Evolutionary conservation across 2,888 invertebrate genomes (phyloP), one percentile per base, ranked within the genome.

Genomic region (Andrena bucephala): DNA sequence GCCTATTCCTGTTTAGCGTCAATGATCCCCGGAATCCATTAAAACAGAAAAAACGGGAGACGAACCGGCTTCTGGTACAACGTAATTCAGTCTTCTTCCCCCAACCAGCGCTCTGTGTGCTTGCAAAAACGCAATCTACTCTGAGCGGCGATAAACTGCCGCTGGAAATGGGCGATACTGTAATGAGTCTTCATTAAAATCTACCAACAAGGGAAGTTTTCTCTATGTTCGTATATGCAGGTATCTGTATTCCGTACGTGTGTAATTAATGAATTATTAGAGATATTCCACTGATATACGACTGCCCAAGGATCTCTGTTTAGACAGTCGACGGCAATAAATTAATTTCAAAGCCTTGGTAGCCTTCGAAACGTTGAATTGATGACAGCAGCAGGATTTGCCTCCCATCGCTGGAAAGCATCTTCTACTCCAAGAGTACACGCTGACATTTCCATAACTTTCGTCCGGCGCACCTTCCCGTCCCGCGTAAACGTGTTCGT

Each of bases 1-100:
- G 83, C 82, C 42, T 66, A 79, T 68, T 59, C 79, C 71, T 85
- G 83, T 85, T 85, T 75, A 77, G 75, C 62, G 75, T 60, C 66
- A 31, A 62, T 66, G 52, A 48, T 8, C 74, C 77, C 42, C 27
- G 33, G 50, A 42, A 83, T 85, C 78, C 69, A 77, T 83, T 85
- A 77, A 66, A 77, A 68, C 60, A 24, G 48, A 57, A 75, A 74
- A 66, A 76, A 74, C 29, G 57, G 31, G 16, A 72, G 62, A 75
- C 73, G 75, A 76, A 63, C 72, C 42, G 67, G 29, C 68, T 63
- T 29, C 70, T 42, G 76, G 76, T 65, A 69, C 68, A 69, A 59
- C 68, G 54, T 69, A 81, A 83, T 81, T 83, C 81, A 73, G 77
- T 72, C 60, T 67, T 62, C 33, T 65, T 48, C 27, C 36, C 24